Evolutionary conservation across 2,888 invertebrate genomes (phyloP), one percentile per base, ranked within the genome.

Genomic region (Sabatieria punctata): DNA sequence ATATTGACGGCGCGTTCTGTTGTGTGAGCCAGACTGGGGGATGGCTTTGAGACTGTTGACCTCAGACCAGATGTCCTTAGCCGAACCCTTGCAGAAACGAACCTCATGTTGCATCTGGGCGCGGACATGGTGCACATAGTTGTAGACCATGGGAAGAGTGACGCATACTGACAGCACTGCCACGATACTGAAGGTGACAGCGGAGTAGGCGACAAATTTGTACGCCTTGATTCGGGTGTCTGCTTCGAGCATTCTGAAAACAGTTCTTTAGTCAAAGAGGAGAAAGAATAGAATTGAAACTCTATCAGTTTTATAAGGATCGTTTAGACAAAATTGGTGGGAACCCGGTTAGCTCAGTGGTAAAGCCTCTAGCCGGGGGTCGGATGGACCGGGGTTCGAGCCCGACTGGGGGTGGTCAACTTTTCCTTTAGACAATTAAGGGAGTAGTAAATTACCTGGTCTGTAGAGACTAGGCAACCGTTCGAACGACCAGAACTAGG

Each of bases 71-170:
- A 60, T 60, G 51, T 60, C 60, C 53, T 61, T 63, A 49, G 62
- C 62, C 27, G 62, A 62, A 47, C 63, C 61, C 61, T 63, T 63
- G 57, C 63, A 63, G 57, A 60, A 62, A 48, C 54, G 51, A 51
- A 63, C 52, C 52, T 63, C 63, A 49, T 63, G 60, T 46, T 61
- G 58, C 60, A 64, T 64, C 49, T 63, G 62, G 36, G 59, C 52
- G 39, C 60, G 54, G 39, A 63, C 61, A 46, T 63, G 60, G 46
- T 52, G 54, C 37, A 63, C 60, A 46, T 63, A 63, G 50, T 63
- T 56, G 55, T 55, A 56, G 23, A 57, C 52, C 55, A 57, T 53
- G 27, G 57, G 57, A 30, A 62, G 55, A 38, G 63, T 63, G 43
- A 63, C 51, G 33, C 61, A 60, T 3, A 62, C 61, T 15, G 60